phyloP scores from a whole-genome alignment of 2,113 vertebrate species.

The Zosterops lateralis region DNA sequence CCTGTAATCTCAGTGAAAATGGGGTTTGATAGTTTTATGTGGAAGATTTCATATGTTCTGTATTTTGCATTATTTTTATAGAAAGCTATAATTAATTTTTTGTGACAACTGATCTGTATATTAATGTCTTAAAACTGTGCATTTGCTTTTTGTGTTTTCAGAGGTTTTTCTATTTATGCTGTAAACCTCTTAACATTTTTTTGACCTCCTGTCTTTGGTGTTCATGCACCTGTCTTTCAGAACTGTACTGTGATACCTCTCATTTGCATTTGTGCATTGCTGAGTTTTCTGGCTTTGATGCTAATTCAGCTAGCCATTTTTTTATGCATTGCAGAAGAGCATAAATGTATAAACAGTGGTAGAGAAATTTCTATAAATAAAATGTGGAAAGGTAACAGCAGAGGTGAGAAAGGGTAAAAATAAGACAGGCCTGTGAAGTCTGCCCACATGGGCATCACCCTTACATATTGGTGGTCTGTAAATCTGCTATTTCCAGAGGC shows the following conservation, averaged over 20 bases:
- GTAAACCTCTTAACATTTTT: neutral
- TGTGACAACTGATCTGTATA: neutral
- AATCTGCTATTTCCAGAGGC: neutral
- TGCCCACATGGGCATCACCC: neutral
- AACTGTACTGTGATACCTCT: neutral
- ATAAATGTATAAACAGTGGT: neutral
- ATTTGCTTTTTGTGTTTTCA: neutral
- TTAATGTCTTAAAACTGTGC: neutral
- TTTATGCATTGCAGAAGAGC: neutral
- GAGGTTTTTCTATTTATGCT: neutral
- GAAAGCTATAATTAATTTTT: neutral
- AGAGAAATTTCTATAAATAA: neutral
- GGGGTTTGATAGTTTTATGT: neutral
- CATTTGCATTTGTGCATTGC: neutral
- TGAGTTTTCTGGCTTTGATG: neutral
- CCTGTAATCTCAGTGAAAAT: neutral
- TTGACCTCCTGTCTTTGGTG: neutral
- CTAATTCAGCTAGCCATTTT: neutral
- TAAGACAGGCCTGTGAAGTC: neutral
- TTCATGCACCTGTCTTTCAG: neutral
- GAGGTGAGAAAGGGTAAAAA: neutral
- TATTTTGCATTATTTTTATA: neutral
- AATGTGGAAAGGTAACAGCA: neutral
- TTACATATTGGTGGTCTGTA: neutral
- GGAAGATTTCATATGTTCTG: neutral